Evolutionary conservation across 1,140 invertebrate species (phyloP).

Genomic region (Drosophila bocki): DNA sequence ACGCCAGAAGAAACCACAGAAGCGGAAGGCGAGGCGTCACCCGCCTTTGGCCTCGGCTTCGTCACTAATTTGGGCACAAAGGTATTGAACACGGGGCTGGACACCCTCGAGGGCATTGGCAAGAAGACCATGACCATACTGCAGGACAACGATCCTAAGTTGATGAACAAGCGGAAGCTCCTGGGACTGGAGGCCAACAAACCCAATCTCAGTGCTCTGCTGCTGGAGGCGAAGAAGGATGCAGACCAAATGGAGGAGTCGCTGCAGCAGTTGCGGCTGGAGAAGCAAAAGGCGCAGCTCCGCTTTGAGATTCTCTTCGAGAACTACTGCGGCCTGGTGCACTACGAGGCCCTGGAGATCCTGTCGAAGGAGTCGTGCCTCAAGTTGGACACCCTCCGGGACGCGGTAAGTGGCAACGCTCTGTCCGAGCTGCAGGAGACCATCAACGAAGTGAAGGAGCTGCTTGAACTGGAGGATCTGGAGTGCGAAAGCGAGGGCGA

Average conservation of each 20-base stretch:
- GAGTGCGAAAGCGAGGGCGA: conserved; percentile 86
- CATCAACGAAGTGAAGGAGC: conserved; percentile 91
- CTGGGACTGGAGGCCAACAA: conserved; percentile 88
- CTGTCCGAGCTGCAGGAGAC: conserved; percentile 90
- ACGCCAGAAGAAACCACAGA: conserved; percentile 20
- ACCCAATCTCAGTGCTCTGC: conserved; percentile 87
- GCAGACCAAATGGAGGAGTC: conserved; percentile 89
- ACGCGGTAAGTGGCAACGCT: conserved; percentile 86
- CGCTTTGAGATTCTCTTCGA: conserved; percentile 95
- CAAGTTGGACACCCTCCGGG: conserved; percentile 89
- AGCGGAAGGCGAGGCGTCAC: neutral
- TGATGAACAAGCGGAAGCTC: conserved; percentile 92
- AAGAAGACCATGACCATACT: conserved; percentile 97
- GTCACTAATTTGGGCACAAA: conserved; percentile 90
- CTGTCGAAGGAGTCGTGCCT: conserved; percentile 93
- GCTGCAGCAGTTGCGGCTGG: conserved; percentile 87
- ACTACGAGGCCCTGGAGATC: conserved; percentile 96
- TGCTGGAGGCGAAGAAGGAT: conserved; percentile 93
- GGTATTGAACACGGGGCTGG: conserved; percentile 93
- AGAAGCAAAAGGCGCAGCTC: conserved; percentile 87
- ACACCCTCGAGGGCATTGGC: conserved; percentile 95
- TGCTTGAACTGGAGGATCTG: conserved; percentile 91
- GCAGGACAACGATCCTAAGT: conserved; percentile 94
- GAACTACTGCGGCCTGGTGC: conserved; percentile 94
- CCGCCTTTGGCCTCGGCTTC: conserved; percentile 84